Base-by-base conservation (phyloP, 2,113 vertebrate species). In the Hemiprocne comata region DNA sequence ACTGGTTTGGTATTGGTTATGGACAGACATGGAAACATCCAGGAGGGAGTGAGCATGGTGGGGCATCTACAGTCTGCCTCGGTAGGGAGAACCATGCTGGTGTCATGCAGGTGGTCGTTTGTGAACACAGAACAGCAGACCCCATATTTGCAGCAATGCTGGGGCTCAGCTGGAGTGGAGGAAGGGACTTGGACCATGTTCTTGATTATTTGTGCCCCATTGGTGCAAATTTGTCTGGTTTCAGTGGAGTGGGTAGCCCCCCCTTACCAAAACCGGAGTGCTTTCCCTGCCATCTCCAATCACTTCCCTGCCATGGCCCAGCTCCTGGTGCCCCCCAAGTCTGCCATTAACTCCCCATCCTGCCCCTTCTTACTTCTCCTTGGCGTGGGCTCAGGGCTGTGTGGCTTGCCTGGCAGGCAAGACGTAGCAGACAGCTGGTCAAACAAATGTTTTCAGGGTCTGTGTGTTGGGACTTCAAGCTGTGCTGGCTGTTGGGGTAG, bases 71-170 rank as follows among this genome's bases (percentile, higher is more conserved):
- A 69, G 14, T 38, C 28, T 13, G 4, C 36, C 79, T 69, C 1
- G 2, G 7, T 4, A 7, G 76, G 44, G 55, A 33, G 42, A 26
- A 25, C 44, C 19, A 0, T 28, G 2, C 9, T 13, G 13, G 48
- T 51, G 48, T 46, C 7, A 0, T 2, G 42, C 7, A 1, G 1
- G 0, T 3, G 33, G 28, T 13, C 0, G 1, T 6, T 26, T 24
- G 53, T 25, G 58, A 85, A 1, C 40, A 17, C 6, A 3, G 77
- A 38, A 10, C 2, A 4, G 44, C 80, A 75, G 2, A 25, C 0
- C 1, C 24, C 0, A 1, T 24, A 8, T 29, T 38, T 57, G 16
- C 40, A 42, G 34, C 8, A 29, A 13, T 67, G 53, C 38, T 1
- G 3, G 55, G n/a, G 21, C 54, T 50, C 64, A 53, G 11, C 53